phyloP scores from a whole-genome alignment of 2,113 vertebrate genomes.

The Pseudorasbora parva region DNA sequence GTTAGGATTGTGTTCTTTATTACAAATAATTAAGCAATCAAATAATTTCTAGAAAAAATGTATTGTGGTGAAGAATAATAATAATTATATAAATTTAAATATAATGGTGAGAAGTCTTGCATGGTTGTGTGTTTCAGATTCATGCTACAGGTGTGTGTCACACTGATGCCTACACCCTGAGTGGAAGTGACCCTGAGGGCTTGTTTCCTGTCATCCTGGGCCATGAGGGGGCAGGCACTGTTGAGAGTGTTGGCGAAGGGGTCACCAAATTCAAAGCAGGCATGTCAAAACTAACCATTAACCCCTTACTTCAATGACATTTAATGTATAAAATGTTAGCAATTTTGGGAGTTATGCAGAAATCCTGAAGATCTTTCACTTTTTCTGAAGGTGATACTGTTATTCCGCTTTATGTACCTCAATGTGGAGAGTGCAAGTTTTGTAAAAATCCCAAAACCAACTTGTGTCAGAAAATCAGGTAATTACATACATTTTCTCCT shows the following conservation, averaged over 20 bases:
- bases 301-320: neutral
- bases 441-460: constrained; percentile 85
- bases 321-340: neutral
- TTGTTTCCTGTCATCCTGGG: constrained; percentile 86
- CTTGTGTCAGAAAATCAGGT: constrained; percentile 80
- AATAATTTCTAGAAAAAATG: neutral
- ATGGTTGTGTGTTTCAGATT: constrained; percentile 61
- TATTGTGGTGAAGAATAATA: too few species aligned
- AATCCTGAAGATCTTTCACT: neutral
- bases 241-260: constrained; percentile 90
- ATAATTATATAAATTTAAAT: neutral
- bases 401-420: constrained; percentile 81
- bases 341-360: neutral
- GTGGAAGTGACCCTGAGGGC: constrained; percentile 72
- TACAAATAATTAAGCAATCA: neutral
- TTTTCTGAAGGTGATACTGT: constrained; percentile 80
- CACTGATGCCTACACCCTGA: constrained; percentile 83
- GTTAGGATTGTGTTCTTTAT: neutral
- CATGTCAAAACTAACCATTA: constrained; percentile 48
- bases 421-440: constrained; percentile 83
- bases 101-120: neutral
- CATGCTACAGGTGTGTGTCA: constrained; percentile 87
- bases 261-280: constrained; percentile 92
- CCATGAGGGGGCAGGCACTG: constrained; percentile 84
- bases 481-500: constrained; percentile 7